Evolutionary conservation across 2,888 invertebrate species (phyloP).

Genomic region (Phymatocera aterrima): DNA sequence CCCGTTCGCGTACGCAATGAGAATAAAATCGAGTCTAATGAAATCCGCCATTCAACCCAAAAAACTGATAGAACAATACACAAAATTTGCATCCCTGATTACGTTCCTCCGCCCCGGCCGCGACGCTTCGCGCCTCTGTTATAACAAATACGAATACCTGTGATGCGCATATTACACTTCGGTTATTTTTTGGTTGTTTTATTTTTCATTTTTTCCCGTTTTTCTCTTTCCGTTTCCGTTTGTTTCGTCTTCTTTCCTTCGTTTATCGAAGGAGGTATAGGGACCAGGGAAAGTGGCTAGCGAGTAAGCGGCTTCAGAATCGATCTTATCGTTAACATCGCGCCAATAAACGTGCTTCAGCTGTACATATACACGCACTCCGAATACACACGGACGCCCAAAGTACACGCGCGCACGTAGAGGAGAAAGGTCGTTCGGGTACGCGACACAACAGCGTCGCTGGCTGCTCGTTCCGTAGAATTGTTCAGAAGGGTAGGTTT

Average conservation of each 20-base stretch:
- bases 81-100: too few relatives aligned
- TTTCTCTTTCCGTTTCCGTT: too few relatives aligned
- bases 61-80: too few relatives aligned
- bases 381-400: not conserved
- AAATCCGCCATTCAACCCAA: not conserved
- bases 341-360: conserved; percentile 29
- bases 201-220: too few relatives aligned
- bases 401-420: too few relatives aligned
- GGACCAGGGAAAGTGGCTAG: not conserved
- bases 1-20: conserved; percentile 23
- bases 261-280: too few relatives aligned
- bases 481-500: conserved; percentile 2
- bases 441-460: conserved; percentile 37
- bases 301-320: conserved; percentile 28
- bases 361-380: not conserved
- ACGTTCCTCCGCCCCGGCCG: too few relatives aligned
- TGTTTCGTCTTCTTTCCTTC: not conserved
- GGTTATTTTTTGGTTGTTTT: too few relatives aligned
- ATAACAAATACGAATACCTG: too few relatives aligned
- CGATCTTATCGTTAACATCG: conserved; percentile 42
- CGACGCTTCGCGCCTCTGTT: too few relatives aligned
- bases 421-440: not conserved
- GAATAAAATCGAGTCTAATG: conserved; percentile 19
- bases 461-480: conserved; percentile 29
- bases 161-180: too few relatives aligned